Base-by-base conservation (phyloP, 2,113 vertebrate species). In the Myotis brandtii region DNA sequence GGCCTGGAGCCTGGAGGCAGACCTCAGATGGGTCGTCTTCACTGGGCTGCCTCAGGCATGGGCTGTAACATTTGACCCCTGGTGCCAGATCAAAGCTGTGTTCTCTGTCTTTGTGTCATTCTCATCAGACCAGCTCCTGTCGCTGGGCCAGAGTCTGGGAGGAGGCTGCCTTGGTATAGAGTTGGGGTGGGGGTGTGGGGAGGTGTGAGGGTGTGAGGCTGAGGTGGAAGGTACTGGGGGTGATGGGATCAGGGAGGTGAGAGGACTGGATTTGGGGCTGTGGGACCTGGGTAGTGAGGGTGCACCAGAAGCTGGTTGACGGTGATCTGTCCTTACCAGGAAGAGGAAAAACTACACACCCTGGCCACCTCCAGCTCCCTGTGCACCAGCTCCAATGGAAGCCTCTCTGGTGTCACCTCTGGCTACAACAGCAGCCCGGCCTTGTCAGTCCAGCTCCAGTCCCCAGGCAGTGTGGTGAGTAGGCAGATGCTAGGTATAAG, bases 361-460 rank as follows among this genome's bases (percentile, higher is more conserved):
- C 98, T 98, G 79, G 98, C 98, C 82, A 99, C 98, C 97, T 99
- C 98, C 86, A 99, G 99, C 98, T 99, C 99, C 83, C 97, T 99
- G 95, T 99, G 98, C 16, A 99, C 98, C 75, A 97, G 96, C 94
- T 99, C 99, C 92, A 99, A 98, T 84, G 98, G 99, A 77, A 99
- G 99, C 95, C 98, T 99, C 27, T 99, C 99, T 87, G 99, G 99
- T 27, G 98, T 99, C 43, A 99, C 99, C 0, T 99, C 99, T 32
- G 99, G 99, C 21, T 99, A 99, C 98, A 99, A 99, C 87, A 99
- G 99, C 84, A 99, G 99, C 84, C 94, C 99, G 2, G 98, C 98
- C 98, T 0, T 98, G 96, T 46, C 98, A 97, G n/a, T 96, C 98
- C 86, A 98, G 80, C 89, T 84, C 97, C 93, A 86, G 95, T 93